Evolutionary conservation across 2,888 invertebrate genomes (phyloP).

Genomic region (Andrena haemorrhoa): DNA sequence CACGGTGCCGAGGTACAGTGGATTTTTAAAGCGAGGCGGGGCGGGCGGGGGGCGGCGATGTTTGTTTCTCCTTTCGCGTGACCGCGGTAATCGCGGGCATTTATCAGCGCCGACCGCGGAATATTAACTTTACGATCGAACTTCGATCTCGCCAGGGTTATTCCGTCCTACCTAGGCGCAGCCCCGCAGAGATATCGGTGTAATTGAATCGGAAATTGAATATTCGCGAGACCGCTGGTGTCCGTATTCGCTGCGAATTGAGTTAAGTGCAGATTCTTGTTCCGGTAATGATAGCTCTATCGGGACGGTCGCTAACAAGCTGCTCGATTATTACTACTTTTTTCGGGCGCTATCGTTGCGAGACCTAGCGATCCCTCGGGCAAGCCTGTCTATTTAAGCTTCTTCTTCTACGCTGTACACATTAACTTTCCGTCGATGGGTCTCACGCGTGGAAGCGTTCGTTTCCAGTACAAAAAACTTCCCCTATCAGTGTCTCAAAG

Average conservation of each 20-base stretch:
- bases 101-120: background rate
- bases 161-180: background rate
- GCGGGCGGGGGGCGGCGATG: background rate
- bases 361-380: constrained; percentile 2
- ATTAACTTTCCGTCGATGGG: constrained; percentile 5
- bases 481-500: too few species aligned
- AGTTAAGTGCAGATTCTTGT: constrained; percentile 55
- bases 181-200: constrained; percentile 18
- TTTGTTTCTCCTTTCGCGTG: constrained; percentile 17
- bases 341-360: constrained; percentile 26
- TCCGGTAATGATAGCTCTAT: constrained; percentile 47
- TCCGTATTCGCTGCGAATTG: constrained; percentile 34
- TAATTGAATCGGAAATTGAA: constrained; percentile 36
- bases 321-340: constrained; percentile 13
- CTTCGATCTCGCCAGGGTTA: constrained; percentile 14
- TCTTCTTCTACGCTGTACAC: background rate
- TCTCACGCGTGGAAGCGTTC: background rate
- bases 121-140: constrained; percentile 38
- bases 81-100: constrained; percentile 11
- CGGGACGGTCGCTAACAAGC: constrained; percentile 20
- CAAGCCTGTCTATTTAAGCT: background rate
- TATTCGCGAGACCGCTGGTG: constrained; percentile 1
- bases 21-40: background rate
- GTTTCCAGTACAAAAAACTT: too few species aligned
- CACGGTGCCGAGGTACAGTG: background rate